phyloP scores from a whole-genome alignment of 2,113 vertebrate species.

The Salvelinus sp. region DNA sequence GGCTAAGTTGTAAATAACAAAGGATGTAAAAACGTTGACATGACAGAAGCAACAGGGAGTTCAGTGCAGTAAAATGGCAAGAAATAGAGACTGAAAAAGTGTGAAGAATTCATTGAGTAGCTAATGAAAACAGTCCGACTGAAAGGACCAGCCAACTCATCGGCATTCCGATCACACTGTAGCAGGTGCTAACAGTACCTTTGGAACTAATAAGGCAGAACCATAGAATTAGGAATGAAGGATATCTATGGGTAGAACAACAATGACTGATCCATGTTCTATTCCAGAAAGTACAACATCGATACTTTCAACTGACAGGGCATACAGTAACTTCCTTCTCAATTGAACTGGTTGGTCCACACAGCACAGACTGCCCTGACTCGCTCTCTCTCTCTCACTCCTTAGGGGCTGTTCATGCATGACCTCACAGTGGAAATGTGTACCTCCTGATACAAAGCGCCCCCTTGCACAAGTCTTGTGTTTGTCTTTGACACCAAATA shows the following conservation, averaged over 20 bases:
- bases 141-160: not conserved
- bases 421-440: conserved; percentile 68
- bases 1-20: no score
- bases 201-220: not conserved
- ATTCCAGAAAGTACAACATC: conserved; percentile 15
- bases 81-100: not conserved
- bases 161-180: conserved; percentile 1
- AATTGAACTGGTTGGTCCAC: no score
- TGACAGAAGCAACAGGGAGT: no score
- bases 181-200: conserved; percentile 56
- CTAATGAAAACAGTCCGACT: not conserved
- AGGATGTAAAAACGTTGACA: no score
- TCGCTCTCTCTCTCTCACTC: conserved; percentile 5
- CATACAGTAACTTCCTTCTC: no score
- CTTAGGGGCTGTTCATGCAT: conserved; percentile 55
- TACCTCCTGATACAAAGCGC: conserved; percentile 57
- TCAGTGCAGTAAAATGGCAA: no score
- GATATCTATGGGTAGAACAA: no score
- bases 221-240: no score
- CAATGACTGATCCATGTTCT: conserved; percentile 23
- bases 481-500: conserved; percentile 64
- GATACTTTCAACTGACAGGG: no score
- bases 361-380: conserved; percentile 14
- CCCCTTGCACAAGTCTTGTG: conserved; percentile 55
- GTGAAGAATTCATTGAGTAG: conserved; percentile 14